Base-by-base conservation (phyloP, 2,888 invertebrate species). In the Drosophila kambysellisi region DNA sequence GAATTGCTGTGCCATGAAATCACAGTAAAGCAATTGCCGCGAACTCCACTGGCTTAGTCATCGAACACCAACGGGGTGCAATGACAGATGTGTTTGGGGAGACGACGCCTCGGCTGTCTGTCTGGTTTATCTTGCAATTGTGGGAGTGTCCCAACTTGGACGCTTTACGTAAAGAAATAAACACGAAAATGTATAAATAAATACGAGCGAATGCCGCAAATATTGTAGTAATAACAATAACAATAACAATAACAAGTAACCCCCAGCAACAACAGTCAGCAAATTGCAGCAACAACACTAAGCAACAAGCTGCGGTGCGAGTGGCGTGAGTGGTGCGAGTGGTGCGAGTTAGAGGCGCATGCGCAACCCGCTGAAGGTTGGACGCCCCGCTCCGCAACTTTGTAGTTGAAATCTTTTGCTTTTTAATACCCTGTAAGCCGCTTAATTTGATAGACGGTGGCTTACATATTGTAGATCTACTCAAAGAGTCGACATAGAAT, bases 1-100 rank as follows among this genome's bases (percentile, higher is more conserved):
- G 87, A 87, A 84, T 88, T 88, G 87, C 88, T 87, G 74, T 84
- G 87, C 87, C 75, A 84, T 89, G 87, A 88, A 88, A 89, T 89
- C 83, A 84, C 79, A 71, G 83, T 66, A 56, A 48, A 83, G 79
- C 81, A 80, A 81, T 82, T 73, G 83, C 74, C 68, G 60, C 53
- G 71, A 57, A 20, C 29, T 11, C 3, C 87, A 87, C 76, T 39
- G 87, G 79, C 84, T 57, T 73, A 66, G 64, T 3, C 37, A 7
- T 7, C 0, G 0, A 0, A 12, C 15, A 3, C 9, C 2, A 9
- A 54, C 6, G 48, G 73, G 76, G 57, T 6, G 6, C 61, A 3
- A 0, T 2, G 11, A 9, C 5, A n/a, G 25, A 25, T 12, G 46
- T 41, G 3, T 11, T 5, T 2, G 15, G 1, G 3, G 2, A 5